A percentile compares a stretch with the other conserved stretches of the same genome.
Evolutionary conservation across 2,113 vertebrate genomes (phyloP).

Genomic region (Triplophysa dalaica): DNA sequence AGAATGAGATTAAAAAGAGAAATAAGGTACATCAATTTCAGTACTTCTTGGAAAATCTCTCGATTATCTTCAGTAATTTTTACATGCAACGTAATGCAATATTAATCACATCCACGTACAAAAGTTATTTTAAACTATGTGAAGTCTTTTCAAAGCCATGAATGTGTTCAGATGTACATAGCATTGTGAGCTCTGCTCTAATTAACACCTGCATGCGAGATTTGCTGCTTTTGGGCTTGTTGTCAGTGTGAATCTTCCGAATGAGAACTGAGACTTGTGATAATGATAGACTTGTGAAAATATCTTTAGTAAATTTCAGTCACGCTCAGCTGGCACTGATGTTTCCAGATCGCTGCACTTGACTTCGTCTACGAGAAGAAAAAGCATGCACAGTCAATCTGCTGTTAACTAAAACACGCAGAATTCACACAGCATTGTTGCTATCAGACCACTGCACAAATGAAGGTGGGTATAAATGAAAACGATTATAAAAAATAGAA

Average conservation of each 20-base stretch:
- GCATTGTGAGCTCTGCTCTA: slow-evolving; percentile 5
- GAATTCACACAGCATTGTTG: not conserved
- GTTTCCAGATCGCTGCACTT: slow-evolving; percentile 33
- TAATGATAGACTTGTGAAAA: slow-evolving; percentile 17
- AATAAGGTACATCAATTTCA: no score
- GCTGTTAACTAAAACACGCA: not conserved
- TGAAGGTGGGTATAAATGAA: not conserved
- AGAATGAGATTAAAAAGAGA: no score
- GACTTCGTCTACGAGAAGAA: slow-evolving; percentile 18
- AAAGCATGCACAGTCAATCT: slow-evolving; percentile 11
- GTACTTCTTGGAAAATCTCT: no score
- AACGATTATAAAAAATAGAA: not conserved
- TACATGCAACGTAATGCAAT: no score
- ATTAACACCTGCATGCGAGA: slow-evolving; percentile 10
- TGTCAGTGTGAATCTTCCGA: not conserved
- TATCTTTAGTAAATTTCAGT: slow-evolving; percentile 17
- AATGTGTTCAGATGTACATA: not conserved
- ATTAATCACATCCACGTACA: no score
- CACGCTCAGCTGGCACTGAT: slow-evolving; percentile 18
- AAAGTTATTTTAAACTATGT: not conserved
- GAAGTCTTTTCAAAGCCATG: not conserved
- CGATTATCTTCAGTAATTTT: no score
- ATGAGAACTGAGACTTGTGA: slow-evolving; percentile 27
- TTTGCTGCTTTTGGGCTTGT: not conserved
- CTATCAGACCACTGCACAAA: not conserved